phyloP scores from a whole-genome alignment of 2,888 invertebrate species.

The Apodemia duryi region DNA sequence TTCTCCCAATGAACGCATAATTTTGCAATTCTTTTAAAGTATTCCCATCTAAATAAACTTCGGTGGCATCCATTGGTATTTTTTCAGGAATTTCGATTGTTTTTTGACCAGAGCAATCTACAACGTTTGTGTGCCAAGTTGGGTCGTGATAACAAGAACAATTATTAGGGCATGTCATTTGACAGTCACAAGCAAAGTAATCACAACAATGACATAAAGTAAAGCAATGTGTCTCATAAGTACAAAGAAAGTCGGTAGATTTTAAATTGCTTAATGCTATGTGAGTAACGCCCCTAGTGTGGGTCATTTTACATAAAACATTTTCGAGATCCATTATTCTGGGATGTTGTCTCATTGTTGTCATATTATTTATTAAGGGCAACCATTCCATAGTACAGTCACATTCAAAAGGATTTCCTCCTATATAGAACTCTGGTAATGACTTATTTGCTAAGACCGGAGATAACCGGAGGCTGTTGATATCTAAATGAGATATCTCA shows the following conservation, averaged over 20 bases:
- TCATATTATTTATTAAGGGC: constrained; percentile 92
- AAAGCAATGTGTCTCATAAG: constrained; percentile 95
- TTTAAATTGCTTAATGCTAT: constrained; percentile 86
- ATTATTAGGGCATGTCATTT: constrained; percentile 96
- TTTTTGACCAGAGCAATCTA: constrained; percentile 91
- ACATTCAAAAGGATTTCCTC: constrained; percentile 96
- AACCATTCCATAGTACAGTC: constrained; percentile 98
- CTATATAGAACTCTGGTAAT: constrained; percentile 93
- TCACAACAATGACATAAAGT: constrained; percentile 97
- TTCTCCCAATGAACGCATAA: constrained; percentile 93
- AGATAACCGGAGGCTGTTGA: constrained; percentile 88
- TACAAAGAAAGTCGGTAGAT: constrained; percentile 92
- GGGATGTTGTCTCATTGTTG: constrained; percentile 89
- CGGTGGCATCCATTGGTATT: constrained; percentile 96
- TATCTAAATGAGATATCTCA: constrained; percentile 89
- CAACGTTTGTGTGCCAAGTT: constrained; percentile 94
- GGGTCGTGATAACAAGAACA: constrained; percentile 97
- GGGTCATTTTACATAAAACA: constrained; percentile 91
- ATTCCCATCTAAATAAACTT: constrained; percentile 95
- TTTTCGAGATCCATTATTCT: constrained; percentile 93
- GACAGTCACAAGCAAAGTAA: constrained; percentile 97
- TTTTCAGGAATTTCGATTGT: constrained; percentile 88
- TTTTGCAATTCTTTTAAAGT: constrained; percentile 90
- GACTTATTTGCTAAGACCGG: constrained; percentile 86
- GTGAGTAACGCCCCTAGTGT: constrained; percentile 88